These are phyloP conservation scores for Papilio polyxenes DNA, from an alignment of 1,140 invertebrate species.

Conservation along the genomic window DNA sequence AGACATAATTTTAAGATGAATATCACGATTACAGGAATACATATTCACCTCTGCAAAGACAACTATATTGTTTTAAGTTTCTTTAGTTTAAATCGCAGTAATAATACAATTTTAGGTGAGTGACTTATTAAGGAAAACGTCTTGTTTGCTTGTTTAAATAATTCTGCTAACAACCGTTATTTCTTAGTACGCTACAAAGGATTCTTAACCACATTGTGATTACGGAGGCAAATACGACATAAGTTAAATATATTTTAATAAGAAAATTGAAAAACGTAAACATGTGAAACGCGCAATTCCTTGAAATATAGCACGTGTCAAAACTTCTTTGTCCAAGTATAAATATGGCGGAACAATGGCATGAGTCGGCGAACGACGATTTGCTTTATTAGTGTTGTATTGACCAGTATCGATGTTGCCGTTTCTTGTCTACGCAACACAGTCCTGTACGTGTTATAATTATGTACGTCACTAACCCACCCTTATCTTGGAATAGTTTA, in stretches of 20 bases:
- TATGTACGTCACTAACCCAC: neutral
- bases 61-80: neutral
- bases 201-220: neutral
- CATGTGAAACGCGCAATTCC: slow-evolving; percentile 34
- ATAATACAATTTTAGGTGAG: neutral
- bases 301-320: slow-evolving; percentile 36
- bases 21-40: neutral
- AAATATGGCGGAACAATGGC: slow-evolving; percentile 40
- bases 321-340: slow-evolving; percentile 38
- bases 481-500: neutral
- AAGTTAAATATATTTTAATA: slow-evolving; percentile 26
- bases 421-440: slow-evolving; percentile 6
- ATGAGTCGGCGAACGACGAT: slow-evolving; percentile 24
- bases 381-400: slow-evolving; percentile 38
- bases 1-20: neutral
- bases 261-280: slow-evolving; percentile 23
- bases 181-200: neutral
- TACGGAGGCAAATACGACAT: neutral
- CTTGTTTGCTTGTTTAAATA: neutral
- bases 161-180: neutral
- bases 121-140: neutral
- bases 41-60: neutral
- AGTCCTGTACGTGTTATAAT: slow-evolving; percentile 7
- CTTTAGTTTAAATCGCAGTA: neutral
- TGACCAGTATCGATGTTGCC: slow-evolving; percentile 8